Conservation (phyloP, 2,888 invertebrate genomes). For the Limnephilus auricula region DNA sequence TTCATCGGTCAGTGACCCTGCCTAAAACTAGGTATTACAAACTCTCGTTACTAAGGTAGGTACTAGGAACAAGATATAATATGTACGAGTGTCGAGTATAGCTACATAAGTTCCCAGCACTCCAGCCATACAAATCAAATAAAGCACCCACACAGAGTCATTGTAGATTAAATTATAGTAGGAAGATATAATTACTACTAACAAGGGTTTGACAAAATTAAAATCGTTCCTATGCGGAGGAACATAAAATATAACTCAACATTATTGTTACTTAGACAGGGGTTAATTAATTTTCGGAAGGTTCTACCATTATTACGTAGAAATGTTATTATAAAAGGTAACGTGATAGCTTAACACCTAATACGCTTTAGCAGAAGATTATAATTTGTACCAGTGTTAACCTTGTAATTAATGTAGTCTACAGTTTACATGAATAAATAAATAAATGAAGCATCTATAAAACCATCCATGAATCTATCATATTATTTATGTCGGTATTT, state of each 20-base stretch:
- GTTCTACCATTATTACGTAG: background rate
- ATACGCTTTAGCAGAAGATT: background rate
- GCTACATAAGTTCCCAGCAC: background rate
- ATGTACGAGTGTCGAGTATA: background rate
- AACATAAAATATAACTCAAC: background rate
- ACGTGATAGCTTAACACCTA: background rate
- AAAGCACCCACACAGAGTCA: constrained; percentile 17
- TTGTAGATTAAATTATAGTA: background rate
- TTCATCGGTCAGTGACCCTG: background rate
- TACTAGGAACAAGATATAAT: background rate
- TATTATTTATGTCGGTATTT: too few species aligned
- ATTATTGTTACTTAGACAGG: background rate
- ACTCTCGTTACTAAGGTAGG: background rate
- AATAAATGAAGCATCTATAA: too few species aligned
- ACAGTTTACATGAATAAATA: background rate
- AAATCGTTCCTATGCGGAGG: background rate
- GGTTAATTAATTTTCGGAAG: background rate
- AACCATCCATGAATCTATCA: too few species aligned
- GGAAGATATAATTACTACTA: constrained; percentile 5
- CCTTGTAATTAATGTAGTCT: background rate
- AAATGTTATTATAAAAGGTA: constrained; percentile 8
- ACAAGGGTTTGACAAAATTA: constrained; percentile 26
- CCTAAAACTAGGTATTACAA: background rate
- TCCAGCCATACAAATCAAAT: background rate
- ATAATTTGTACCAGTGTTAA: background rate